phyloP scores from a whole-genome alignment of 2,113 vertebrate genomes.

The Tapirus terrestris region DNA sequence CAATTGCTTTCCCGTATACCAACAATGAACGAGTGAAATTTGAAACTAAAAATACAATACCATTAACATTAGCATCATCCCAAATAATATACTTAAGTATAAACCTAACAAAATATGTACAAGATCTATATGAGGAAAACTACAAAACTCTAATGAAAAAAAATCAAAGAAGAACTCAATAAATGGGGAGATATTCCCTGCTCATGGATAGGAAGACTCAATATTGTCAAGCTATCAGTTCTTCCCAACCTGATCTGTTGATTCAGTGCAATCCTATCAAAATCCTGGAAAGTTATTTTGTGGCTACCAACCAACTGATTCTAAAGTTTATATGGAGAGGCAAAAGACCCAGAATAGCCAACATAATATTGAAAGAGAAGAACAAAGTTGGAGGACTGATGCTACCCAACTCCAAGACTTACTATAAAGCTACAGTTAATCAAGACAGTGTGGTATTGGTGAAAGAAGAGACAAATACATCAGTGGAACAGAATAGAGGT shows the following conservation, averaged over 20 bases:
- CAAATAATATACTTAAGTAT: not conserved
- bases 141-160: not conserved
- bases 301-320: not conserved
- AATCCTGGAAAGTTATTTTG: not conserved
- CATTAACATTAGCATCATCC: not conserved
- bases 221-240: not conserved
- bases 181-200: not conserved
- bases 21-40: not conserved
- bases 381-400: not conserved
- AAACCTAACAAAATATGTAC: not conserved
- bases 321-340: not conserved
- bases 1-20: not conserved
- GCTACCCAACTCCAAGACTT: not conserved
- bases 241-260: not conserved
- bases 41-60: not conserved
- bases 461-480: not conserved
- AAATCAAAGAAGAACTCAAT: not conserved
- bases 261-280: not conserved
- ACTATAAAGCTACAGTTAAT: not conserved
- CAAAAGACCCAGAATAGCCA: not conserved
- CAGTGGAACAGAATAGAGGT: not conserved
- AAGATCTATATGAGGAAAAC: not conserved
- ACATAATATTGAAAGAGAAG: not conserved
- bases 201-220: not conserved
- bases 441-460: not conserved